Percentiles rank a stretch among this genome's conserved stretches.
Evolutionary conservation across 1,140 invertebrate genomes (phyloP).

Genomic region (Trypoxylus dichotomus): DNA sequence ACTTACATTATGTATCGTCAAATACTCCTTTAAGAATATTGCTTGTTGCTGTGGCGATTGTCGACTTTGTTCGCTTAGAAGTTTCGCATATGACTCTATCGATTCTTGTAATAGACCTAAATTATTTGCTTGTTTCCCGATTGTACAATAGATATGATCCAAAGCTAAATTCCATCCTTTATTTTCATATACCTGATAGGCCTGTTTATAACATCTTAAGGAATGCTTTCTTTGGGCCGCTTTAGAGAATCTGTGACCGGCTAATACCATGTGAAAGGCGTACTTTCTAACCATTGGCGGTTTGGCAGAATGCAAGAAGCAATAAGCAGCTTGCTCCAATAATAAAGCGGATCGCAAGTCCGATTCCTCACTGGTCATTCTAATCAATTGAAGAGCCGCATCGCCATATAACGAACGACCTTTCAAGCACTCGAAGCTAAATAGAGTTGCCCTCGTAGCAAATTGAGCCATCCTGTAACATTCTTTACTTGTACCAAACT

Average conservation of each 20-base stretch:
- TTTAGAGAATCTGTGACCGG: conserved; percentile 91
- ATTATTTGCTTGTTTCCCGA: conserved; percentile 83
- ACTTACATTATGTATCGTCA: conserved; percentile 60
- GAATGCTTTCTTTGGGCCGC: conserved; percentile 89
- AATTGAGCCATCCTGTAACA: conserved; percentile 78
- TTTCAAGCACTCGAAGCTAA: conserved; percentile 86
- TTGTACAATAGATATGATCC: conserved; percentile 94
- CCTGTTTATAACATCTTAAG: conserved; percentile 88
- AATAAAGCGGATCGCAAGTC: conserved; percentile 88
- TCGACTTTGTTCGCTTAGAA: conserved; percentile 75
- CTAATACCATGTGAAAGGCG: conserved; percentile 95
- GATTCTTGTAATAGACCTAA: conserved; percentile 76
- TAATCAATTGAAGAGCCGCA: conserved; percentile 89
- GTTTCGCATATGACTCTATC: conserved; percentile 74
- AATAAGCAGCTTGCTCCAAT: conserved; percentile 93
- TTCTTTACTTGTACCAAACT: too few species aligned
- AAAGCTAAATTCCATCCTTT: conserved; percentile 88
- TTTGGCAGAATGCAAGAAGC: conserved; percentile 74
- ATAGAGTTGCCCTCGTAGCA: conserved; percentile 84
- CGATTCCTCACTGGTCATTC: conserved; percentile 94
- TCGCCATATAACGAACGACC: conserved; percentile 76
- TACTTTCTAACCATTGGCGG: conserved; percentile 87
- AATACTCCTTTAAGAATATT: conserved; percentile 85
- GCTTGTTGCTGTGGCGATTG: conserved; percentile 79
- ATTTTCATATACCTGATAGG: conserved; percentile 82